These are phyloP conservation scores for Boloria selene DNA, from an alignment of 2,888 invertebrate genomes.

Conservation along the genomic window DNA sequence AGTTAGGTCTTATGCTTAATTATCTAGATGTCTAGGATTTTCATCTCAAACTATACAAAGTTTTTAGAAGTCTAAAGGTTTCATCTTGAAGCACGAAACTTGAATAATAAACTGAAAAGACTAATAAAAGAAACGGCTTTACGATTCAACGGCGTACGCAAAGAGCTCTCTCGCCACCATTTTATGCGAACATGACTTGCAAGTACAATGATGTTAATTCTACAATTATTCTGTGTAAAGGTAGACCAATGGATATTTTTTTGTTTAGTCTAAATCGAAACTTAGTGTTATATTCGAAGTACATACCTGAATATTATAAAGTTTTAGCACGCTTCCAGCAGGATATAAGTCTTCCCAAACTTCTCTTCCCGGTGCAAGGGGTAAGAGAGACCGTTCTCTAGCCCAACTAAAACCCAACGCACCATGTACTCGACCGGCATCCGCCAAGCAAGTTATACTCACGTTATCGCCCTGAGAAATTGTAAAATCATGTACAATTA, in stretches of 20 bases:
- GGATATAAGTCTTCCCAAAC: conserved; percentile 94
- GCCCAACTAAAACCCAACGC: conserved; percentile 93
- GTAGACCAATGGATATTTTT: no score
- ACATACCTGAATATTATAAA: conserved; percentile 88
- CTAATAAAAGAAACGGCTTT: no score
- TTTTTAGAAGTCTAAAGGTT: no score
- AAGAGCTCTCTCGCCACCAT: no score
- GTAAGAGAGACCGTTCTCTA: conserved; percentile 88
- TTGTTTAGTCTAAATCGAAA: no score
- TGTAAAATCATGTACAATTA: background rate
- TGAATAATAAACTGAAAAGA: no score
- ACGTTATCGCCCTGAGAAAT: conserved; percentile 84
- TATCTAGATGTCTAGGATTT: background rate
- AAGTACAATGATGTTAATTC: no score
- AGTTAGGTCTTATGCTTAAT: background rate
- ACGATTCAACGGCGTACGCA: no score
- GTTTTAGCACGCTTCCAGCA: conserved; percentile 90
- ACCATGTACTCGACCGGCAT: conserved; percentile 83
- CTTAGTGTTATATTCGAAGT: background rate
- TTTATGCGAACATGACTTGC: no score
- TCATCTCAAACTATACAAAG: background rate
- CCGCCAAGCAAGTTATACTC: conserved; percentile 87
- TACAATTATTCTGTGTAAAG: no score
- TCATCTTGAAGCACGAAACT: no score
- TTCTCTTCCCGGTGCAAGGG: conserved; percentile 87